Percentiles rank a stretch among this genome's conserved stretches.
These are phyloP conservation scores for Aporophyla nigra DNA, from an alignment of 2,888 invertebrate genomes.

Conservation along the genomic window DNA sequence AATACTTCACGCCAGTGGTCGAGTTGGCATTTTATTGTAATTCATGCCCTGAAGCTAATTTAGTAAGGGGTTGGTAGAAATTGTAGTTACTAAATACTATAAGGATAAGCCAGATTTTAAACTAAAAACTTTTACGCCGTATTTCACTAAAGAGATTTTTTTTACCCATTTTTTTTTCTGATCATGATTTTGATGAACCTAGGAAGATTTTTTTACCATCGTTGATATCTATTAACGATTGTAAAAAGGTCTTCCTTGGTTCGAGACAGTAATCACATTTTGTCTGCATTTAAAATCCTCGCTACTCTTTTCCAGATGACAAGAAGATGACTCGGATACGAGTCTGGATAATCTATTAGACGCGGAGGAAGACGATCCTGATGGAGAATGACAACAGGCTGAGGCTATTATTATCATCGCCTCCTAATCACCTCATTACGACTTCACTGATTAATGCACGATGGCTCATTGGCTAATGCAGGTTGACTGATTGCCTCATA, in stretches of 20 bases:
- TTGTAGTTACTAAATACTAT: not conserved
- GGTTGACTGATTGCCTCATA: slow-evolving; percentile 16
- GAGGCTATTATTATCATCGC: slow-evolving; percentile 80
- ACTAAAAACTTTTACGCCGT: not conserved
- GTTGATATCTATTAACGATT: not conserved
- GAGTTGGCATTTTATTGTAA: not conserved
- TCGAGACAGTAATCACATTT: not conserved
- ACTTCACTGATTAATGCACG: slow-evolving; percentile 19
- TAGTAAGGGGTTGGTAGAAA: not conserved
- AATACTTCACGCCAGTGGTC: not conserved
- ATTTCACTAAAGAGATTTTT: not conserved
- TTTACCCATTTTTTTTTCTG: not conserved
- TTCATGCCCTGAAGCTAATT: not conserved
- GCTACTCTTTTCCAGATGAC: slow-evolving; percentile 82
- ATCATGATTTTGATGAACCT: not conserved
- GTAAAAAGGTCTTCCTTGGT: not conserved
- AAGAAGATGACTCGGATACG: slow-evolving; percentile 89
- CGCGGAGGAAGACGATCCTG: slow-evolving; percentile 83
- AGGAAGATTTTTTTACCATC: not conserved
- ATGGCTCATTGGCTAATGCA: slow-evolving; percentile 7
- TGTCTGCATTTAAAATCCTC: not conserved
- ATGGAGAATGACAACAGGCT: slow-evolving; percentile 82
- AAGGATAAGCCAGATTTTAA: not conserved
- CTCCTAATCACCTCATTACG: slow-evolving; percentile 60
- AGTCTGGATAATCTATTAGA: slow-evolving; percentile 89